phyloP scores from a whole-genome alignment of 2,797 vertebrate genomes.

The Gastrophryne carolinensis region DNA sequence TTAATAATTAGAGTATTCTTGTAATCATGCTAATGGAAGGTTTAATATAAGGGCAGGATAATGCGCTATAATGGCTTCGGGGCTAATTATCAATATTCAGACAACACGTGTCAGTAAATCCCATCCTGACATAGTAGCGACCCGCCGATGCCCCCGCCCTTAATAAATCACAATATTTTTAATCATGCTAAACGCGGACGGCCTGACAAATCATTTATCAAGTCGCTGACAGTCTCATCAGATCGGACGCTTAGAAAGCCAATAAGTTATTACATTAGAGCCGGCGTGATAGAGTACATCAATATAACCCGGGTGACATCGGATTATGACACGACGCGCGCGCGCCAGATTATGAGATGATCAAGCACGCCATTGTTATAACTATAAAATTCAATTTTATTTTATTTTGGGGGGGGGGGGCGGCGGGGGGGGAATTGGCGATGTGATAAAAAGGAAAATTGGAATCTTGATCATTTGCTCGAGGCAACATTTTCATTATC shows the following conservation, averaged over 20 bases:
- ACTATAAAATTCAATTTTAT: conserved; percentile 49
- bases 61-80: not conserved
- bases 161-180: conserved; percentile 53
- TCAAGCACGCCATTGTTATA: conserved; percentile 45
- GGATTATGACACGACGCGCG: conserved; percentile 42
- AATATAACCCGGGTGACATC: conserved; percentile 51
- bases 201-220: conserved; percentile 53
- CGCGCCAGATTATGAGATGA: conserved; percentile 48
- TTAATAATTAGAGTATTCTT: too few species aligned
- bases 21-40: too few species aligned
- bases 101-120: not conserved
- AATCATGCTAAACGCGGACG: conserved; percentile 51
- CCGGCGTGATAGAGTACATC: conserved; percentile 53
- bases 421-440: not conserved
- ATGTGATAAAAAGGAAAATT: conserved; percentile 37
- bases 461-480: conserved; percentile 6
- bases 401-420: not conserved
- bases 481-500: not conserved
- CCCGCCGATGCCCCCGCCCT: not conserved
- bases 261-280: conserved; percentile 53
- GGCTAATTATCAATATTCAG: conserved; percentile 27
- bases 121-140: conserved; percentile 1
- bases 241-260: conserved; percentile 34
- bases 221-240: conserved; percentile 51
- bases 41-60: not conserved